These are phyloP conservation scores for Parasteatoda lunata DNA, from an alignment of 2,888 invertebrate genomes.

Conservation along the genomic window DNA sequence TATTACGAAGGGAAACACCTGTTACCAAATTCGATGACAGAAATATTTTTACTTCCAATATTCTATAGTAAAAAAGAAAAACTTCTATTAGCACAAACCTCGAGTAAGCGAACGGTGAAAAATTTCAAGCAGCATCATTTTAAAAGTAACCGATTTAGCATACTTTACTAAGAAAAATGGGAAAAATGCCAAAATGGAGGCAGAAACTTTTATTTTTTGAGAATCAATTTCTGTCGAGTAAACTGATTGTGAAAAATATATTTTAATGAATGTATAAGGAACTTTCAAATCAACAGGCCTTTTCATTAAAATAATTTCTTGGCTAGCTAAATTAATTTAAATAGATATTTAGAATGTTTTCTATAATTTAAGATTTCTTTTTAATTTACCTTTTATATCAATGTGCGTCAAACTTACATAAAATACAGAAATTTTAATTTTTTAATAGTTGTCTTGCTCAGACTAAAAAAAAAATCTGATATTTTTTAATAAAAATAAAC, in stretches of 20 bases:
- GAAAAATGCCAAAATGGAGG: constrained; percentile 31
- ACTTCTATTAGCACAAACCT: neutral
- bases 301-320: neutral
- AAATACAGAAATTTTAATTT: too few relatives aligned
- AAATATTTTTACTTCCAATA: neutral
- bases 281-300: neutral
- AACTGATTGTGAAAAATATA: neutral
- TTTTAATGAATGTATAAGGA: neutral
- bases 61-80: neutral
- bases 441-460: too few relatives aligned
- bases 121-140: constrained; percentile 3
- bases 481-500: too few relatives aligned
- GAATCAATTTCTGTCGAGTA: constrained; percentile 3
- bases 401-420: too few relatives aligned
- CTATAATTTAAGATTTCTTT: neutral
- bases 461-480: too few relatives aligned
- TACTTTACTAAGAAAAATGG: constrained; percentile 13
- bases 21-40: neutral
- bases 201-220: neutral
- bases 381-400: neutral
- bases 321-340: neutral
- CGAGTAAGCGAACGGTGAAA: too few relatives aligned
- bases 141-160: constrained; percentile 20
- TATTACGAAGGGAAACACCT: neutral
- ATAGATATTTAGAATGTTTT: too few relatives aligned